phyloP scores from a whole-genome alignment of 2,888 invertebrate genomes.

The Camptogramma bilineatum region DNA sequence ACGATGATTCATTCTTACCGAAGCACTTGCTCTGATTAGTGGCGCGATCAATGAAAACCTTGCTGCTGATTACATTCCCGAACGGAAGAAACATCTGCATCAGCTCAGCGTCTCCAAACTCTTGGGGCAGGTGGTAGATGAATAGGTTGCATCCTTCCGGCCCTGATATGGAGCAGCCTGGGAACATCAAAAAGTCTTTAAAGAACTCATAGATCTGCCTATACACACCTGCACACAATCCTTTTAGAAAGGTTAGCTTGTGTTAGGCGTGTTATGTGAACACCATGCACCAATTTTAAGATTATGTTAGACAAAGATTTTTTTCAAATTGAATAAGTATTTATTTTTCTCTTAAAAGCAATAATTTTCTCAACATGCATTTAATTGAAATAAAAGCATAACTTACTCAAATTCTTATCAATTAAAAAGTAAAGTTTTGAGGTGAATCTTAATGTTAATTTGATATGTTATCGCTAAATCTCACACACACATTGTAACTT shows the following conservation, averaged over 20 bases:
- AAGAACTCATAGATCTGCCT: conserved; percentile 86
- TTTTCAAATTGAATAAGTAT: background rate
- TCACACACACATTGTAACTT: conserved; percentile 24
- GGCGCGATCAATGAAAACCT: conserved; percentile 99
- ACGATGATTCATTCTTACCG: conserved; percentile 77
- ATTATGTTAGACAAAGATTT: background rate
- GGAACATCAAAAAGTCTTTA: conserved; percentile 90
- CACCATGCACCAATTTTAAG: conserved; percentile 8
- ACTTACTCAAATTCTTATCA: background rate
- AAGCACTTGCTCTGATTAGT: conserved; percentile 99
- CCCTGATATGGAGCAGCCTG: conserved; percentile 98
- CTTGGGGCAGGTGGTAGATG: conserved; percentile 99
- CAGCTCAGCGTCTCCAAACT: conserved; percentile 99
- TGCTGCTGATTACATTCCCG: conserved; percentile 99
- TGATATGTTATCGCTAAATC: conserved; percentile 6
- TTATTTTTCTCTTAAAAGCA: background rate
- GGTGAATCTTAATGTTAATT: background rate
- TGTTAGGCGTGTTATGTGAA: conserved; percentile 25
- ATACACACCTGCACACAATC: conserved; percentile 53
- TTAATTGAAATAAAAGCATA: background rate
- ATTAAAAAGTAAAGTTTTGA: background rate
- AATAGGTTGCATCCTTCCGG: conserved; percentile 99
- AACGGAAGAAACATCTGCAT: conserved; percentile 99
- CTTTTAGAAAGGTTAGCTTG: conserved; percentile 26
- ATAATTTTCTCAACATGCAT: background rate